Conservation (phyloP, 1,140 invertebrate species). For the Penaeus japonicus region DNA sequence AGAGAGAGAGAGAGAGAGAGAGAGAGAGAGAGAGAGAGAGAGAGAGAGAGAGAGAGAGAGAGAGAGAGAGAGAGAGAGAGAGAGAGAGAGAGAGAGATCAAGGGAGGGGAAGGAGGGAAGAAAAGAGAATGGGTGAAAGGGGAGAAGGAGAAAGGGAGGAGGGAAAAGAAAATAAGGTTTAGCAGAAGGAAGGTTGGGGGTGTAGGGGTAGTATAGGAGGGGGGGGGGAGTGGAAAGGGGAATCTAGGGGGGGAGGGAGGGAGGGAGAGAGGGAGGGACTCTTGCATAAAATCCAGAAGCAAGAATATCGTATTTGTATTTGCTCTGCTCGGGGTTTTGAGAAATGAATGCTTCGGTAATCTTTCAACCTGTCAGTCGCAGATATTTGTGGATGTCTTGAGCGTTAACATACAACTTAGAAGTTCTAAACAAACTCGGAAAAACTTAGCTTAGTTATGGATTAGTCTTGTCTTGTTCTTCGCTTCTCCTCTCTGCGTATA, state of each 20-base stretch:
- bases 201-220: neutral
- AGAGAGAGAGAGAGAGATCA: neutral
- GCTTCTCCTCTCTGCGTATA: neutral
- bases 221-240: neutral
- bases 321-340: neutral
- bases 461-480: neutral
- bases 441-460: too few relatives aligned
- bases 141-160: neutral
- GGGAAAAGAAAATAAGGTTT: neutral
- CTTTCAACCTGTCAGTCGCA: constrained; percentile 18
- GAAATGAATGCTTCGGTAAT: neutral
- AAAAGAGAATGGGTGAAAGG: neutral
- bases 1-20: too few relatives aligned
- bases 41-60: neutral
- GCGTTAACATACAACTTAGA: neutral
- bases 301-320: too few relatives aligned
- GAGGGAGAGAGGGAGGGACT: neutral
- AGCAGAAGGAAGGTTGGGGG: neutral
- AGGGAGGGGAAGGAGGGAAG: neutral
- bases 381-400: neutral
- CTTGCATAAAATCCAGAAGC: too few relatives aligned
- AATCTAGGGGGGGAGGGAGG: neutral
- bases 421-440: neutral
- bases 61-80: neutral
- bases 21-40: neutral